phyloP scores from a whole-genome alignment of 1,140 invertebrate species.

The Drosophila sucinea region DNA sequence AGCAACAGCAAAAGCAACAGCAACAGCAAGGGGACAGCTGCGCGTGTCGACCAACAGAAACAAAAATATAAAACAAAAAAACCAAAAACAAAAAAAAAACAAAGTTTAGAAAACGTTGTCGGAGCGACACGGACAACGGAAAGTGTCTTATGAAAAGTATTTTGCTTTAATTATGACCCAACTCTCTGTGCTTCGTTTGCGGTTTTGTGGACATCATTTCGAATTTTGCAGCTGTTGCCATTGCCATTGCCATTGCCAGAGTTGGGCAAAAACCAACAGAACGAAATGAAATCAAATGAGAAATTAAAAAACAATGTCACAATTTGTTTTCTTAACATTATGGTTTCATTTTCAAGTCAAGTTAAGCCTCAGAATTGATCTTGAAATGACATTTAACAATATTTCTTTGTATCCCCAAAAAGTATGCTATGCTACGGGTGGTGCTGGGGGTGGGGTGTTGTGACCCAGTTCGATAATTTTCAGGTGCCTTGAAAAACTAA shows the following conservation, averaged over 20 bases:
- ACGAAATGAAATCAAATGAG: not conserved
- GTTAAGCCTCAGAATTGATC: too few species aligned
- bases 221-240: conserved; percentile 6
- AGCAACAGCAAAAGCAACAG: conserved; percentile 34
- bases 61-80: conserved; percentile 6
- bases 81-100: conserved; percentile 3
- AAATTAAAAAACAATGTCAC: not conserved
- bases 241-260: not conserved
- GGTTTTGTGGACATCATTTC: conserved; percentile 5
- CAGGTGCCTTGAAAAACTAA: too few species aligned
- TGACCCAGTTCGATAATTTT: too few species aligned
- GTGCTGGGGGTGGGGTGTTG: too few species aligned
- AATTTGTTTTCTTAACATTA: not conserved
- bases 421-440: too few species aligned
- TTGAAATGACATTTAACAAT: too few species aligned
- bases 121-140: not conserved
- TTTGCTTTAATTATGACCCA: conserved; percentile 21
- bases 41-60: conserved; percentile 2
- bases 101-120: conserved; percentile 15
- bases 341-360: too few species aligned
- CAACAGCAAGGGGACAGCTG: conserved; percentile 16
- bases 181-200: not conserved
- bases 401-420: too few species aligned
- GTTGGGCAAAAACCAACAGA: not conserved
- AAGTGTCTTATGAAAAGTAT: conserved; percentile 23